phyloP scores from a whole-genome alignment of 2,888 invertebrate genomes.

The Macrosiphum euphorbiae region DNA sequence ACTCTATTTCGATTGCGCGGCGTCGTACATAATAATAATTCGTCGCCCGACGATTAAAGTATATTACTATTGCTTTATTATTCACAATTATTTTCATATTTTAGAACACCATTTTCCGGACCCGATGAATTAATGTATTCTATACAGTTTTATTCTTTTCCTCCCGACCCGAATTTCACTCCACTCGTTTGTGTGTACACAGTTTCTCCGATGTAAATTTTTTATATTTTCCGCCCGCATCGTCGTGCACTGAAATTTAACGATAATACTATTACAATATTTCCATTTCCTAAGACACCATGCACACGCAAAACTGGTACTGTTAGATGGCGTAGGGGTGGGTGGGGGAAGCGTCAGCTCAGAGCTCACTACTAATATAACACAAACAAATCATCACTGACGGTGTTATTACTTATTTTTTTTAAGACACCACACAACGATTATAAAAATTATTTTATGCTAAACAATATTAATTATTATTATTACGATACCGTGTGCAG shows the following conservation, averaged over 20 bases:
- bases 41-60: neutral
- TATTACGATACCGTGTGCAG: neutral
- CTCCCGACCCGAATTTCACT: neutral
- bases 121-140: neutral
- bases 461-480: neutral
- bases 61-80: neutral
- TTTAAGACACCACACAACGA: neutral
- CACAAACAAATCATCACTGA: neutral
- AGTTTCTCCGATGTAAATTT: neutral
- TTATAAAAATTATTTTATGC: neutral
- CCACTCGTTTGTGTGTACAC: neutral
- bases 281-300: neutral
- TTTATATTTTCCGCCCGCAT: neutral
- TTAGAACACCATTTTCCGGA: neutral
- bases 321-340: neutral
- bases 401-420: neutral
- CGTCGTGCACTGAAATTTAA: neutral
- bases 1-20: constrained; percentile 43
- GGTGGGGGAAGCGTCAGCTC: neutral
- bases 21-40: neutral
- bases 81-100: neutral
- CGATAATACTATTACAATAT: neutral
- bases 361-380: neutral
- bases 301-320: constrained; percentile 2
- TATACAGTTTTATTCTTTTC: neutral